Evolutionary conservation across 2,888 invertebrate genomes (phyloP).

Genomic region (Pseudanteris insignis): DNA sequence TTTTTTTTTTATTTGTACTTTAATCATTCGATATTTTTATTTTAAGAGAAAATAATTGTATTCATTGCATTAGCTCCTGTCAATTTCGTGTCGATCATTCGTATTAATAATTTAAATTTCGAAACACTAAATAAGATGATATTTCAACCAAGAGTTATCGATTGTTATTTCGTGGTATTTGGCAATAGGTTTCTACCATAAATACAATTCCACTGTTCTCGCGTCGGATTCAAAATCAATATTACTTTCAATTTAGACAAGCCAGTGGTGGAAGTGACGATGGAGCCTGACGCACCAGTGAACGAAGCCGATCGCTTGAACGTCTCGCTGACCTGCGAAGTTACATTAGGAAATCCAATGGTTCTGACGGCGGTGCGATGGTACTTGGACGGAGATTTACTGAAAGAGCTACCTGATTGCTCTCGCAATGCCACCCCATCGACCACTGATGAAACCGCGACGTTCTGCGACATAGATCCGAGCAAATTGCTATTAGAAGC

Average conservation of each 20-base stretch:
- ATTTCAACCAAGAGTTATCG: too few species aligned
- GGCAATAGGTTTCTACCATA: too few species aligned
- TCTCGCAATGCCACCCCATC: slow-evolving; percentile 66
- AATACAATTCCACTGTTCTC: too few species aligned
- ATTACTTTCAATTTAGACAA: slow-evolving; percentile 70
- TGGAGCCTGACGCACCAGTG: slow-evolving; percentile 81
- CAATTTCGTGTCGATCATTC: too few species aligned
- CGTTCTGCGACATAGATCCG: slow-evolving; percentile 87
- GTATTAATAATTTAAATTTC: too few species aligned
- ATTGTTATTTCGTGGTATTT: too few species aligned
- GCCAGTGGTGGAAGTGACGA: slow-evolving; percentile 79
- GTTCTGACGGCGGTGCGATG: slow-evolving; percentile 81
- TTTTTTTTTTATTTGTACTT: too few species aligned
- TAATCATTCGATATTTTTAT: too few species aligned
- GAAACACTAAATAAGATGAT: too few species aligned
- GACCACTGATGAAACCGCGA: slow-evolving; percentile 58
- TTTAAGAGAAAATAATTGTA: too few species aligned
- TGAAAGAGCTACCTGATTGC: slow-evolving; percentile 88
- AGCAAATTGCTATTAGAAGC: slow-evolving; percentile 84
- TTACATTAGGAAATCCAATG: slow-evolving; percentile 81
- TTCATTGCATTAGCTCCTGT: too few species aligned
- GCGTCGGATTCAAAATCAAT: too few species aligned
- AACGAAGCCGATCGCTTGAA: slow-evolving; percentile 81
- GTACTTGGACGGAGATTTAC: slow-evolving; percentile 83
- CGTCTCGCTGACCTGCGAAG: slow-evolving; percentile 84